phyloP scores from a whole-genome alignment of 2,888 invertebrate genomes.

The Magallana nippona region DNA sequence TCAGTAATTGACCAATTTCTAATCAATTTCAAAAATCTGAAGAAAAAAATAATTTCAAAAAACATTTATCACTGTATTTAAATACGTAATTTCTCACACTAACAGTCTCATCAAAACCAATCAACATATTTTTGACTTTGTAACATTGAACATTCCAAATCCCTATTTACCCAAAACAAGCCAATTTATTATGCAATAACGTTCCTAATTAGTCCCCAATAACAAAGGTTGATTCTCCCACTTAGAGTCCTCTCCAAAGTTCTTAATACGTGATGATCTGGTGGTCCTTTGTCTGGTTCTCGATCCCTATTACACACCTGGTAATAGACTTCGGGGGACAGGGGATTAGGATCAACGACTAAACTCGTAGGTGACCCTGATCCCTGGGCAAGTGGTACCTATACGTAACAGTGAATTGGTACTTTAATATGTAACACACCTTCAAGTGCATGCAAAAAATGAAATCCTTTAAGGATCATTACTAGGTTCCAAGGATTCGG shows the following conservation, averaged over 20 bases:
- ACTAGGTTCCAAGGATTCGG: no score
- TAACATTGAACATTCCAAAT: not conserved
- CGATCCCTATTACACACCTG: constrained; percentile 6
- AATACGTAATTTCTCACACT: constrained; percentile 23
- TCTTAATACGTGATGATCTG: not conserved
- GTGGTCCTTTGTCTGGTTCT: constrained; percentile 23
- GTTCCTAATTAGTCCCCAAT: not conserved
- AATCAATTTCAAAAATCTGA: not conserved
- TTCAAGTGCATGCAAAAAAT: no score
- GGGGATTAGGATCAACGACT: constrained; percentile 23
- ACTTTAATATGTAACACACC: not conserved
- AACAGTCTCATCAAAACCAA: constrained; percentile 7
- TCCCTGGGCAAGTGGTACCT: not conserved
- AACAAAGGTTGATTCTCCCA: not conserved
- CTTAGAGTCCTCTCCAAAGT: not conserved
- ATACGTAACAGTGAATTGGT: not conserved
- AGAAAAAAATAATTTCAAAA: not conserved
- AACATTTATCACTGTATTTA: not conserved
- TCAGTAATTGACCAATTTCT: constrained; percentile 7
- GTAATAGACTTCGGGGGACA: not conserved
- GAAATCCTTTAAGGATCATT: no score
- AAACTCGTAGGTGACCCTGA: constrained; percentile 3
- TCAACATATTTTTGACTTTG: constrained; percentile 19
- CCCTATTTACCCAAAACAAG: constrained; percentile 5
- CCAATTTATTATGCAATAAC: constrained; percentile 12